Evolutionary conservation across 1,140 invertebrate species (phyloP).

Genomic region (Acyrthosiphon pisum): DNA sequence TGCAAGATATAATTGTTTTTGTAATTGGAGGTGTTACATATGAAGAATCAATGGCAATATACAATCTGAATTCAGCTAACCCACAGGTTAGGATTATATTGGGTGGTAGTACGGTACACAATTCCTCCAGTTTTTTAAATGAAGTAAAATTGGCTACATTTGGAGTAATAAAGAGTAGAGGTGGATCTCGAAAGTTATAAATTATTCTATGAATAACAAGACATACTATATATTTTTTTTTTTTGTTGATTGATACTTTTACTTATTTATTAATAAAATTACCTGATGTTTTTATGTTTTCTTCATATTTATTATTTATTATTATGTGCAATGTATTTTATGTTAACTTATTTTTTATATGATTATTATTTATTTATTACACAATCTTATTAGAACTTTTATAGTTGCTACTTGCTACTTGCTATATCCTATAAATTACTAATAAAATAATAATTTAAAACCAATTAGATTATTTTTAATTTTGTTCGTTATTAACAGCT

Average conservation of each 20-base stretch:
- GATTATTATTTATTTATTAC: constrained; percentile 34
- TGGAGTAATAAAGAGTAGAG: constrained; percentile 27
- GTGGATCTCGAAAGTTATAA: constrained; percentile 46
- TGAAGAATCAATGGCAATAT: constrained; percentile 89
- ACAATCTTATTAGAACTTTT: not conserved
- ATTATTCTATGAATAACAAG: not conserved
- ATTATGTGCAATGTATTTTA: constrained; percentile 33
- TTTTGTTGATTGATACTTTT: constrained; percentile 23
- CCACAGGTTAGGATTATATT: constrained; percentile 81
- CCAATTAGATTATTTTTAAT: not conserved
- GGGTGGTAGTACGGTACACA: constrained; percentile 91
- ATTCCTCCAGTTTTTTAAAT: constrained; percentile 80
- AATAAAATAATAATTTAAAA: constrained; percentile 10
- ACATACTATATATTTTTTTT: not conserved
- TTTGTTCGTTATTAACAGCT: not conserved
- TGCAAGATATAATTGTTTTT: constrained; percentile 93
- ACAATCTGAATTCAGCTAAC: constrained; percentile 78
- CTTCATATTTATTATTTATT: constrained; percentile 1
- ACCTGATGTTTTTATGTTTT: not conserved
- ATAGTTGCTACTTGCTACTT: not conserved
- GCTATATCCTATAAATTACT: not conserved
- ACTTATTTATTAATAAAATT: not conserved
- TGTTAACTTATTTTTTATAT: constrained; percentile 35
- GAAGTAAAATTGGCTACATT: constrained; percentile 67
- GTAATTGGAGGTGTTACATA: constrained; percentile 97